phyloP scores from a whole-genome alignment of 2,888 invertebrate genomes.

The Callosobruchus maculatus region DNA sequence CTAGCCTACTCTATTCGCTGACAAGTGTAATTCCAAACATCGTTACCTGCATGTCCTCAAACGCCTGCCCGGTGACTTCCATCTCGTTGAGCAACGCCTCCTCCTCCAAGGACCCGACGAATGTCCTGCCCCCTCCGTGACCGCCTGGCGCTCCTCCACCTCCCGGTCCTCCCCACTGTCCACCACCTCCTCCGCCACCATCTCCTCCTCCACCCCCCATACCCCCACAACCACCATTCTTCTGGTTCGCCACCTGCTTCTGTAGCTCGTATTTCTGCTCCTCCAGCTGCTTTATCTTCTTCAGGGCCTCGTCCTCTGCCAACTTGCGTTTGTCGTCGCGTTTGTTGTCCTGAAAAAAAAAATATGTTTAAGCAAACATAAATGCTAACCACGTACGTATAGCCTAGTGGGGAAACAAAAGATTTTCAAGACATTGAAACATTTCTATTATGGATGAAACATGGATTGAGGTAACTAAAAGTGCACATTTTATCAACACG shows the following conservation, averaged over 20 bases:
- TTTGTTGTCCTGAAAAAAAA: conserved; percentile 70
- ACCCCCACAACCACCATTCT: conserved; percentile 38
- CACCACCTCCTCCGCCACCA: conserved; percentile 31
- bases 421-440: too few relatives aligned
- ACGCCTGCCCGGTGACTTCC: conserved; percentile 98
- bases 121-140: conserved; percentile 56
- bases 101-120: conserved; percentile 81
- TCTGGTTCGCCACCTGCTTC: conserved; percentile 84
- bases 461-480: too few relatives aligned
- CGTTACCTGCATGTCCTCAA: conserved; percentile 95
- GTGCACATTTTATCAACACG: too few relatives aligned
- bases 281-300: conserved; percentile 91
- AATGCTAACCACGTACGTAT: neutral
- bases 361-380: too few relatives aligned
- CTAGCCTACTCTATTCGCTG: too few relatives aligned
- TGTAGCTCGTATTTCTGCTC: conserved; percentile 90
- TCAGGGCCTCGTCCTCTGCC: conserved; percentile 90
- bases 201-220: conserved; percentile 38
- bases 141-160: conserved; percentile 14
- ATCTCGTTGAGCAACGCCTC: conserved; percentile 96
- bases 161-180: conserved; percentile 21
- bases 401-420: too few relatives aligned
- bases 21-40: too few relatives aligned
- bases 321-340: conserved; percentile 85
- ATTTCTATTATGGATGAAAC: too few relatives aligned